Evolutionary conservation across 2,113 vertebrate genomes (phyloP).

Genomic region (Megaceryle maxima): DNA sequence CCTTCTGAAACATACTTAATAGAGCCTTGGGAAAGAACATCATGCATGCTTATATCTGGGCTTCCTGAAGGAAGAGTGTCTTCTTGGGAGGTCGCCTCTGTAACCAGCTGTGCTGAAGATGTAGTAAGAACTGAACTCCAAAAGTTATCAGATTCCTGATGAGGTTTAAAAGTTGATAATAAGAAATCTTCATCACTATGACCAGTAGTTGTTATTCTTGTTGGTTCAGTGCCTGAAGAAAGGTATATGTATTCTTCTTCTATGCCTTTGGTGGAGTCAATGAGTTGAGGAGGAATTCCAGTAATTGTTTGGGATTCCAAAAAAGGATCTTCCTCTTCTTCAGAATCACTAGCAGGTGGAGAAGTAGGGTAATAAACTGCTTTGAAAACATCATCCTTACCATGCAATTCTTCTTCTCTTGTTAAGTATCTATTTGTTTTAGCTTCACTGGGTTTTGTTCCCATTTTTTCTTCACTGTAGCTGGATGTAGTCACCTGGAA

Average conservation of each 20-base stretch:
- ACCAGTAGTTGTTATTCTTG: slow-evolving; percentile 62
- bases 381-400: slow-evolving; percentile 66
- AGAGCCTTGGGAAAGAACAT: slow-evolving; percentile 50
- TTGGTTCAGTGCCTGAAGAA: slow-evolving; percentile 60
- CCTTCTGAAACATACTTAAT: slow-evolving; percentile 61
- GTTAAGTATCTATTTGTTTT: slow-evolving; percentile 66
- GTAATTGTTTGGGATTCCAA: slow-evolving; percentile 41
- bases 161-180: slow-evolving; percentile 58
- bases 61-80: slow-evolving; percentile 66
- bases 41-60: slow-evolving; percentile 32
- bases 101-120: slow-evolving; percentile 39
- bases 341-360: slow-evolving; percentile 50
- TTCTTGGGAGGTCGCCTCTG: slow-evolving; percentile 59
- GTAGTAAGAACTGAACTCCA: slow-evolving; percentile 62
- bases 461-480: slow-evolving; percentile 56
- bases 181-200: slow-evolving; percentile 63
- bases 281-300: slow-evolving; percentile 16
- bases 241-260: slow-evolving; percentile 62
- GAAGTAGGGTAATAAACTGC: slow-evolving; percentile 62
- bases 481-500: slow-evolving; percentile 70
- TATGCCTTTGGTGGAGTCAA: slow-evolving; percentile 30
- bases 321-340: slow-evolving; percentile 38
- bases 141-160: slow-evolving; percentile 56
- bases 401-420: slow-evolving; percentile 52
- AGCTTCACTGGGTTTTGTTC: slow-evolving; percentile 51